Evolutionary conservation across 2,888 invertebrate species (phyloP).

Genomic region (Mamestra brassicae): DNA sequence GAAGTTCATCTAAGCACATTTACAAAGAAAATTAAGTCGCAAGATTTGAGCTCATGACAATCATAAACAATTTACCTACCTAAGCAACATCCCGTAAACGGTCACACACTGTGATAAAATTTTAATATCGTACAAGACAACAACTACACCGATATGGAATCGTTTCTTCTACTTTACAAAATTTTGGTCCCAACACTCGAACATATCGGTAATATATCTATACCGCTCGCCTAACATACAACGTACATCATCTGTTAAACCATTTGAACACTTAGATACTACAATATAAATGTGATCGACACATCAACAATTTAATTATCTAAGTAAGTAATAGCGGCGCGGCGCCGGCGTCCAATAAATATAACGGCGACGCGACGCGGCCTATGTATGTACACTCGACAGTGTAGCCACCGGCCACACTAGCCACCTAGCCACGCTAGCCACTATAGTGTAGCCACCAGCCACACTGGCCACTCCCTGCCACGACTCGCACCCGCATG

Average conservation of each 20-base stretch:
- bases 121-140: slow-evolving; percentile 82
- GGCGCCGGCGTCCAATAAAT: slow-evolving; percentile 56
- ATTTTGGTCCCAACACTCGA: slow-evolving; percentile 86
- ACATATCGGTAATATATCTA: slow-evolving; percentile 71
- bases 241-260: slow-evolving; percentile 77
- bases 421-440: neutral
- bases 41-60: slow-evolving; percentile 83
- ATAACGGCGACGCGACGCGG: slow-evolving; percentile 54
- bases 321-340: slow-evolving; percentile 71
- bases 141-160: slow-evolving; percentile 77
- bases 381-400: slow-evolving; percentile 24
- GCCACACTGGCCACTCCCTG: neutral
- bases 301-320: slow-evolving; percentile 81
- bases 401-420: slow-evolving; percentile 22
- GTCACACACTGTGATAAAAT: slow-evolving; percentile 86
- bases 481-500: slow-evolving; percentile 32
- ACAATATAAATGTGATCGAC: slow-evolving; percentile 81
- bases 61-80: slow-evolving; percentile 83
- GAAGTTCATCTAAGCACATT: slow-evolving; percentile 68
- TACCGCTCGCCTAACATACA: slow-evolving; percentile 68
- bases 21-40: slow-evolving; percentile 78
- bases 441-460: too few species aligned
- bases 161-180: slow-evolving; percentile 77
- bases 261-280: slow-evolving; percentile 81
- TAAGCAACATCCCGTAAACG: slow-evolving; percentile 84